Percentiles rank a stretch among this genome's conserved stretches.
phyloP scores from a whole-genome alignment of 2,797 vertebrate species.

The Chromis chromis region DNA sequence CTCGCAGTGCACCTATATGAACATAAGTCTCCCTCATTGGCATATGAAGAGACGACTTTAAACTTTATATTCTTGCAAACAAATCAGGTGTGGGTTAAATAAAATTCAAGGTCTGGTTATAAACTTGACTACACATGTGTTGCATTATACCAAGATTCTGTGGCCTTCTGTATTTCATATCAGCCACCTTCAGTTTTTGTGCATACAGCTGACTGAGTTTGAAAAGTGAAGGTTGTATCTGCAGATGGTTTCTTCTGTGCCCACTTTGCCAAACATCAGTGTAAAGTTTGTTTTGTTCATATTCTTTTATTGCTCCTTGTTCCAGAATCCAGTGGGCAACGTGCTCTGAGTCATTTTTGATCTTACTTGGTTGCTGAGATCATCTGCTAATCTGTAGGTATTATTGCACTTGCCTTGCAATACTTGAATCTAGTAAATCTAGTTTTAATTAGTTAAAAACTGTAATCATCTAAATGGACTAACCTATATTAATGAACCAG shows the following conservation, averaged over 20 bases:
- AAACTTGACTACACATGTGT: neutral
- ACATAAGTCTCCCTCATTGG: neutral
- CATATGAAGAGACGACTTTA: neutral
- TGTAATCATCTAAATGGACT: neutral
- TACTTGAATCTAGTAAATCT: neutral
- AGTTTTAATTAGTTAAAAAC: neutral
- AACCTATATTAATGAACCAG: neutral
- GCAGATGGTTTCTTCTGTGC: constrained; percentile 1
- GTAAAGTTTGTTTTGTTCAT: constrained; percentile 8
- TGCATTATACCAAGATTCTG: neutral
- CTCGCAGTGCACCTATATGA: neutral
- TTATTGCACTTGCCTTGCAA: neutral
- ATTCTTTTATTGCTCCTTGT: neutral
- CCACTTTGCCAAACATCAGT: neutral
- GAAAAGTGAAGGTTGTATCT: constrained; percentile 7
- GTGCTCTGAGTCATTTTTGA: neutral
- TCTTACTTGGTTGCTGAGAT: neutral
- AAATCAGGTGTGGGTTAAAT: neutral
- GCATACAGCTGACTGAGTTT: neutral
- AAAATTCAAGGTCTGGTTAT: neutral
- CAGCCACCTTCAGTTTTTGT: neutral
- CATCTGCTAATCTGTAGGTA: neutral
- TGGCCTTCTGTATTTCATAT: neutral
- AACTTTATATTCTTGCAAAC: neutral
- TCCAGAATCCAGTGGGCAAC: neutral